phyloP scores from a whole-genome alignment of 2,797 vertebrate genomes.

The Acanthornis magna region DNA sequence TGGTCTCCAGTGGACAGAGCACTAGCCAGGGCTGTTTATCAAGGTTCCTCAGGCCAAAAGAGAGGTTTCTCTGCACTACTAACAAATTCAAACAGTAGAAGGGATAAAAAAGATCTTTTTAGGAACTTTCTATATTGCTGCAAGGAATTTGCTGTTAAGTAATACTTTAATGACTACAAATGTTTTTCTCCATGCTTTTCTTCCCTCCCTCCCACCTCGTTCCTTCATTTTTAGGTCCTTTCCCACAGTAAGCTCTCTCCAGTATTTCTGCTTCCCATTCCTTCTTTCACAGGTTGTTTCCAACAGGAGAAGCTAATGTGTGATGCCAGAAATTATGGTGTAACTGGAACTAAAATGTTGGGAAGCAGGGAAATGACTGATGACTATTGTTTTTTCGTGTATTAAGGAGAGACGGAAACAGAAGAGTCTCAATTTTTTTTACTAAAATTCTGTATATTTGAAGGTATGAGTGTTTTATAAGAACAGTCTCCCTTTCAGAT shows the following conservation, averaged over 20 bases:
- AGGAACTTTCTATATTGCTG: not conserved
- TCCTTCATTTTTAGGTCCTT: not conserved
- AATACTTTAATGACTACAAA: not conserved
- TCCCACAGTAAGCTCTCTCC: not conserved
- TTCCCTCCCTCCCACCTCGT: not conserved
- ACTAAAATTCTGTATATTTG: not conserved
- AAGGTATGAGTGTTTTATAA: not conserved
- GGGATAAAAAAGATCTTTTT: not conserved
- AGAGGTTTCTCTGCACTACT: not conserved
- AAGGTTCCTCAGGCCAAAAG: not conserved
- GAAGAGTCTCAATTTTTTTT: not conserved
- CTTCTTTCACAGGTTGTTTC: not conserved
- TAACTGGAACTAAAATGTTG: not conserved
- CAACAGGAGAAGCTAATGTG: not conserved
- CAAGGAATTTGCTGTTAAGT: not conserved
- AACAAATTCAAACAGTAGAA: not conserved
- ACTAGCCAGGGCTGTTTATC: rapidly evolving
- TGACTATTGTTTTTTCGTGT: not conserved
- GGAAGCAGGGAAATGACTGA: not conserved
- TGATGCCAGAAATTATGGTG: not conserved
- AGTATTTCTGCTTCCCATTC: not conserved
- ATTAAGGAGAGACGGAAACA: not conserved
- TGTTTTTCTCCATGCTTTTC: not conserved
- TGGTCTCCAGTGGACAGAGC: not conserved
- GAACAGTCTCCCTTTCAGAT: not conserved